Conservation (phyloP, 2,113 vertebrate species). For the Laticauda colubrina region DNA sequence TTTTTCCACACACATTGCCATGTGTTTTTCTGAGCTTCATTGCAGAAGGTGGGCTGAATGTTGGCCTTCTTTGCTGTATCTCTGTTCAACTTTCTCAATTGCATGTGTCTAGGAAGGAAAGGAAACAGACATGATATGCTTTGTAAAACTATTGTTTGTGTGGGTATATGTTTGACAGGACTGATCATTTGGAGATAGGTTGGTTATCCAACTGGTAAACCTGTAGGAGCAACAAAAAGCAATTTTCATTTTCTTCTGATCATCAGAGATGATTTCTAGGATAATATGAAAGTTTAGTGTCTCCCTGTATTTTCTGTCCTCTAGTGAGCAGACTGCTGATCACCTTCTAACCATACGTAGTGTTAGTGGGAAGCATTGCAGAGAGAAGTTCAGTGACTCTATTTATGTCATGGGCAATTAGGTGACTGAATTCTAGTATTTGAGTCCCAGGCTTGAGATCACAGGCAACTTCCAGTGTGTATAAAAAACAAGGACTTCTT, state of each 20-base stretch:
- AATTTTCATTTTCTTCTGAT: background rate
- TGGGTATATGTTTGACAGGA: background rate
- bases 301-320: background rate
- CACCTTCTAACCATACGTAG: background rate
- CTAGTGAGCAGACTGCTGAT: background rate
- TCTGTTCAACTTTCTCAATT: constrained; percentile 41
- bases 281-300: background rate
- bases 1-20: background rate
- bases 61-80: constrained; percentile 43
- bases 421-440: background rate
- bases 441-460: background rate
- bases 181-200: background rate
- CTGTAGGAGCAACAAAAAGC: background rate
- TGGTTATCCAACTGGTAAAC: background rate
- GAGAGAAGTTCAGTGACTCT: background rate
- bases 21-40: constrained; percentile 14
- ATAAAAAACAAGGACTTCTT: background rate
- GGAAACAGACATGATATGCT: constrained; percentile 27
- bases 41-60: constrained; percentile 32
- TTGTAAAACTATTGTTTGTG: background rate
- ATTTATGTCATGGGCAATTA: background rate
- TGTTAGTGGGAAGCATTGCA: background rate
- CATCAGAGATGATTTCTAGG: background rate
- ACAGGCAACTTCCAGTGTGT: background rate
- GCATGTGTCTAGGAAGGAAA: constrained; percentile 42